These are phyloP conservation scores for Budorcas taxicolor DNA, from an alignment of 2,113 vertebrate species.

Conservation along the genomic window DNA sequence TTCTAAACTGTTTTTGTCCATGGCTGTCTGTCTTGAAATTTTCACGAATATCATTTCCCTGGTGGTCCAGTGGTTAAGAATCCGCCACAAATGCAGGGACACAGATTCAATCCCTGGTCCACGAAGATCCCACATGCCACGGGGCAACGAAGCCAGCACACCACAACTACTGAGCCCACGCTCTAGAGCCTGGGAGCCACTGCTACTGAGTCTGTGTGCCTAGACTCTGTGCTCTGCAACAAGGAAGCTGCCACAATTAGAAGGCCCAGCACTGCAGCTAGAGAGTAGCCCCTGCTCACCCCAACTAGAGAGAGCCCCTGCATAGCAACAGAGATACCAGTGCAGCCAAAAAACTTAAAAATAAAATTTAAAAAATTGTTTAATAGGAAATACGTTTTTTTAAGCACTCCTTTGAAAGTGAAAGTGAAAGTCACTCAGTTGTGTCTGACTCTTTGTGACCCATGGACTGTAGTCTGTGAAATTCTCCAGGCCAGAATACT, in stretches of 20 bases:
- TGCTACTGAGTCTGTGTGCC: neutral
- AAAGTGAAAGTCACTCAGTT: neutral
- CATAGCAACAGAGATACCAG: neutral
- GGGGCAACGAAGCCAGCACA: neutral
- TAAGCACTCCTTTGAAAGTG: neutral
- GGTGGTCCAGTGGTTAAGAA: neutral
- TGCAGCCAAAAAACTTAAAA: neutral
- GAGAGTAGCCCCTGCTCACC: neutral
- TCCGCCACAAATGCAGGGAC: neutral
- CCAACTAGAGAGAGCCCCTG: neutral
- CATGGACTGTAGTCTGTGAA: neutral
- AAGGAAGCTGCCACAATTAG: accelerated
- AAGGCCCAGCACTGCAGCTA: neutral
- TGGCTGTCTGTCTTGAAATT: neutral
- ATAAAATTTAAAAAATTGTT: neutral
- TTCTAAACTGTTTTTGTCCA: neutral
- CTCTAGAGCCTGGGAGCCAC: neutral
- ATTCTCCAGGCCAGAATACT: neutral
- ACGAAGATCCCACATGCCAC: neutral
- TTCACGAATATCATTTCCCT: neutral
- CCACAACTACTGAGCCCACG: neutral
- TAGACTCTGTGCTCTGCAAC: neutral
- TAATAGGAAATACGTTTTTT: neutral
- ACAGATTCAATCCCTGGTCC: neutral
- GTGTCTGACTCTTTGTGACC: neutral